Percentiles rank a stretch among this genome's conserved stretches.
phyloP scores from a whole-genome alignment of 92 coral and sea anemone species.

The Siderastrea siderea region DNA sequence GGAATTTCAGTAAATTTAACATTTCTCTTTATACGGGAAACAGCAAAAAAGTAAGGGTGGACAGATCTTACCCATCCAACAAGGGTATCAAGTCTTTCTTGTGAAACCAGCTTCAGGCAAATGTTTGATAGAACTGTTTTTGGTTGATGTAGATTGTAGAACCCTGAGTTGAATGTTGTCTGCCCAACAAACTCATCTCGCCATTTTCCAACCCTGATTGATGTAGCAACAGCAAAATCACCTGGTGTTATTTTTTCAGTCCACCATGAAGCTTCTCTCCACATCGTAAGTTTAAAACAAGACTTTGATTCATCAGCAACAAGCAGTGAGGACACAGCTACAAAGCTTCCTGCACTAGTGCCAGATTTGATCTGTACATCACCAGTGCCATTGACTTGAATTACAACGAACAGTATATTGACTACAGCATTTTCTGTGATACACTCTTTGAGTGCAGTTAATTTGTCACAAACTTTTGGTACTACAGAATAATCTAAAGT shows the following conservation, averaged over 20 bases:
- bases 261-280: constrained; percentile 94
- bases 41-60: constrained; percentile 72
- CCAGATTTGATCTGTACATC: constrained; percentile 92
- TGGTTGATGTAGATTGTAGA: constrained; percentile 89
- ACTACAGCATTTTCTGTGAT: constrained; percentile 50
- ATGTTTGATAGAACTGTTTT: constrained; percentile 63
- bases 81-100: constrained; percentile 71
- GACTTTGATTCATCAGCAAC: constrained; percentile 90
- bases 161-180: constrained; percentile 71
- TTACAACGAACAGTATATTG: constrained; percentile 80
- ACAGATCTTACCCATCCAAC: constrained; percentile 63
- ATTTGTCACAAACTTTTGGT: constrained; percentile 70
- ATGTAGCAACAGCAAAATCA: constrained; percentile 82
- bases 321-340: constrained; percentile 82
- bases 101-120: constrained; percentile 82
- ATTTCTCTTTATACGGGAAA: constrained; percentile 16
- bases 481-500: not conserved
- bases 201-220: constrained; percentile 85
- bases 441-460: constrained; percentile 74
- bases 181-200: constrained; percentile 88
- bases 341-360: constrained; percentile 76
- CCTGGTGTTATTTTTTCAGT: constrained; percentile 76
- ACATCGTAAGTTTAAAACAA: constrained; percentile 84
- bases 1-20: constrained; percentile 70
- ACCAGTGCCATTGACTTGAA: constrained; percentile 88